Evolutionary conservation across 2,113 vertebrate genomes (phyloP), one percentile per base, ranked within the genome.

Genomic region (Circaetus cinerascens): DNA sequence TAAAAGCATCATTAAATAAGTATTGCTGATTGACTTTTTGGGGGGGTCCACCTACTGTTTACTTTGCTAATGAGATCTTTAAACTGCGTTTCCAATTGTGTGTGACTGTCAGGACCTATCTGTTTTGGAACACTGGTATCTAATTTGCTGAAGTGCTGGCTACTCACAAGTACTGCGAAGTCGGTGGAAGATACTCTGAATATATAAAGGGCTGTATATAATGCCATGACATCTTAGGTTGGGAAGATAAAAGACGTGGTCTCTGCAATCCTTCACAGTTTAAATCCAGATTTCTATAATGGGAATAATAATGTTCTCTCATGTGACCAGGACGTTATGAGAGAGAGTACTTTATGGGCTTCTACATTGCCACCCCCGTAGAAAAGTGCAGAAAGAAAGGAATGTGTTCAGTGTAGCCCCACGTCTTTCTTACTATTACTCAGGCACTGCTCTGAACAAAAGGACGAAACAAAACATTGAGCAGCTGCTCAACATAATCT

Each of bases 1-100:
- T 98, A 98, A 98, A 98, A 85, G 51, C 92, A 96, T 97, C 93
- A 78, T 98, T 98, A 97, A 97, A 97, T 97, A 92, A 90, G 45
- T 67, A 93, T 55, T 73, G 41, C 41, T 92, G 36, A 7, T 56
- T 97, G 56, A 32, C 41, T 14, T 15, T 17, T 22, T 40, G 32
- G 5, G 4, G 48, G 48, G 48, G 1, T 72, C 16, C 4, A 21
- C 13, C 5, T 62, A 3, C 27, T 76, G 19, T 55, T 85, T 36
- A 43, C 27, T 91, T 81, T 86, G 8, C 30, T 79, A 23, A 59
- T 72, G 29, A 51, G 53, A 59, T 59, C 36, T 82, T 87, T 72
- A 45, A 92, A 34, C 29, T 63, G 15, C 5, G 5, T 43, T 88
- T 88, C 30, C 36, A 46, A 11, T 72, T 55, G 19, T 36, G 5